Base-by-base conservation (phyloP, 1,140 invertebrate genomes). In the Oreohelix idahoensis region DNA sequence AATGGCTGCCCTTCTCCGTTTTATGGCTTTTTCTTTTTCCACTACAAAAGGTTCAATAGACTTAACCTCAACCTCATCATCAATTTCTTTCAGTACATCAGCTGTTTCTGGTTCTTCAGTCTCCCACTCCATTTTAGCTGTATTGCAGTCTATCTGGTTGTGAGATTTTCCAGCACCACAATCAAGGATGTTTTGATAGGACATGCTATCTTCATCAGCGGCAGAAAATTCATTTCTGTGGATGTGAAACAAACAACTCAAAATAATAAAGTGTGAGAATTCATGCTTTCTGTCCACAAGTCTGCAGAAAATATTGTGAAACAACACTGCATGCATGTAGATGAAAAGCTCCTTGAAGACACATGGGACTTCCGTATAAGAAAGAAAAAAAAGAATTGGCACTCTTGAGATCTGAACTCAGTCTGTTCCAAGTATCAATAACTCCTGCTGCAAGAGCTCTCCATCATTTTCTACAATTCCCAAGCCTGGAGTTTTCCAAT, bases 141-240 rank as follows among this genome's bases (percentile, higher is more conserved):
- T 26, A n/a, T 26, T 66, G 23, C 58, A 66, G 5, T 66, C 58
- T n/a, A 66, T 45, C 23, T 58, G 53, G 20, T 4, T 58, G 53
- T 58, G 17, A 58, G 17, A 23, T 23, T 15, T 10, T 10, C 2
- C 53, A 20, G 26, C 53, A 23, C 26, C 20, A 23, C 4, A 58
- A 20, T 58, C 17, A 58, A 58, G n/a, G 69, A 80, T 71, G 32
- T 80, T 80, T 42, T 80, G 79, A 29, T 71, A 71, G 26, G 32
- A 42, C 39, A 38, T 23, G 45, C 32, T 38, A 29, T 80, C 79
- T 51, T 71, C 79, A 66, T 80, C 79, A 80, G 63, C 63, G 29
- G 29, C 35, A 39, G 13, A 17, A 80, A 80, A 80, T 42, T 80
- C 79, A 45, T 80, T 80, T 36, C 79, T 80, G 45, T 63, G 23